Conservation (phyloP, 1,140 invertebrate species). For the Drosophila kikkawai region DNA sequence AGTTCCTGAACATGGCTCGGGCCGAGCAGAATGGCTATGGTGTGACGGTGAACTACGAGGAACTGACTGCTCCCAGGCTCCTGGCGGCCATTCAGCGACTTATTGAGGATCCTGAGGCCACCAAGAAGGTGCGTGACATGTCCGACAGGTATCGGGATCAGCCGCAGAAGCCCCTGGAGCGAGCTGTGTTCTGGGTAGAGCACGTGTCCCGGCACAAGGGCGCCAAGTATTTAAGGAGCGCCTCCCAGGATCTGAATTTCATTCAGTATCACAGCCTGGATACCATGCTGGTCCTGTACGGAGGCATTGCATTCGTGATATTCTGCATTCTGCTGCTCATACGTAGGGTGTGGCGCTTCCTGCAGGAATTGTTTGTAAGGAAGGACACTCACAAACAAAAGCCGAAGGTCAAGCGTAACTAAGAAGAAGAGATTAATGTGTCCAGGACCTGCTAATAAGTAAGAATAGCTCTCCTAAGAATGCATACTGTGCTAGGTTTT, state of each 20-base stretch:
- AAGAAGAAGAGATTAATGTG: not conserved
- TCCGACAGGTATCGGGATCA: constrained; percentile 89
- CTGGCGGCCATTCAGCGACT: constrained; percentile 55
- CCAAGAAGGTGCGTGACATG: constrained; percentile 85
- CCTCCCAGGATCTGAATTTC: constrained; percentile 86
- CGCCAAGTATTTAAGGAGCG: constrained; percentile 85
- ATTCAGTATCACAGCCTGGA: constrained; percentile 87
- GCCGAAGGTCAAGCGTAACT: constrained; percentile 21
- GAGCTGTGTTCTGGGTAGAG: constrained; percentile 90
- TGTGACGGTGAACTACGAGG: constrained; percentile 67
- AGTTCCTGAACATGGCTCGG: constrained; percentile 86
- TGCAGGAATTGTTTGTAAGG: constrained; percentile 50
- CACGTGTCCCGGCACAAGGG: constrained; percentile 88
- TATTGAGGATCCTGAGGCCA: constrained; percentile 60
- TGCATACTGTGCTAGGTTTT: not conserved
- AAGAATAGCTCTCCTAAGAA: not conserved
- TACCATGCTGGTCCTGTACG: constrained; percentile 69
- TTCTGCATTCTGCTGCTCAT: constrained; percentile 49
- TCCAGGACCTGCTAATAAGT: not conserved
- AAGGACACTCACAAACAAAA: constrained; percentile 8
- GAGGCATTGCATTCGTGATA: constrained; percentile 61
- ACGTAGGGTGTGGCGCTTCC: constrained; percentile 15
- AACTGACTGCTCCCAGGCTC: constrained; percentile 54
- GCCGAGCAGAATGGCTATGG: constrained; percentile 86
- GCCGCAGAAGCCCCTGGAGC: constrained; percentile 87